phyloP scores from a whole-genome alignment of 2,113 vertebrate genomes.

The Lamprologus tigripictilis region DNA sequence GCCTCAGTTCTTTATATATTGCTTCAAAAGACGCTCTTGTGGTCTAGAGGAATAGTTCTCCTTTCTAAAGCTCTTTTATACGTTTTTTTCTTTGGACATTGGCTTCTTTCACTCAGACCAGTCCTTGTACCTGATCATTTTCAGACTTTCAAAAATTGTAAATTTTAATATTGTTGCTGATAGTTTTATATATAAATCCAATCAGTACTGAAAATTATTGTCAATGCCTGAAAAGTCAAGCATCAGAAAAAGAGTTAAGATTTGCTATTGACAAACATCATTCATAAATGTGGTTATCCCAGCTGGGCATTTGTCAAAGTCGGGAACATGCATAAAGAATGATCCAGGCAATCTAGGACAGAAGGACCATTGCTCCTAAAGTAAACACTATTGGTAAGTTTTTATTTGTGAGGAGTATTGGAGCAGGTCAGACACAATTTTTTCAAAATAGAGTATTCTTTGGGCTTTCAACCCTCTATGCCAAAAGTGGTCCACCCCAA shows the following conservation, averaged over 20 bases:
- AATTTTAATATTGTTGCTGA: background rate
- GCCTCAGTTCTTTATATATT: background rate
- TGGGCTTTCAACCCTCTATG: background rate
- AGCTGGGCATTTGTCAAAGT: background rate
- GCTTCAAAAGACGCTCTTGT: background rate
- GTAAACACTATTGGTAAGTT: background rate
- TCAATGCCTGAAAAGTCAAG: background rate
- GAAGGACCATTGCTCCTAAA: background rate
- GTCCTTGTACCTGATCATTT: background rate
- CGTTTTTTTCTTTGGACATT: background rate
- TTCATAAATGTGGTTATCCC: background rate
- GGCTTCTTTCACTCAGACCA: background rate
- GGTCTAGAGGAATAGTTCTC: background rate
- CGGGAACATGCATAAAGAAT: background rate
- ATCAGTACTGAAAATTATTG: background rate
- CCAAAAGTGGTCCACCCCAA: background rate
- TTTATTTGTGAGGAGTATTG: background rate
- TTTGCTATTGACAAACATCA: background rate
- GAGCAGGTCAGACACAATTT: background rate
- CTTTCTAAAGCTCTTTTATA: background rate
- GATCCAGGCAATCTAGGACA: background rate
- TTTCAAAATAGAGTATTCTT: background rate
- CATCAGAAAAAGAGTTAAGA: background rate
- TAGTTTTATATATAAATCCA: background rate
- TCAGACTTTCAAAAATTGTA: background rate